Evolutionary conservation across 2,797 vertebrate species (phyloP).

Genomic region (Clarias laeviceps): DNA sequence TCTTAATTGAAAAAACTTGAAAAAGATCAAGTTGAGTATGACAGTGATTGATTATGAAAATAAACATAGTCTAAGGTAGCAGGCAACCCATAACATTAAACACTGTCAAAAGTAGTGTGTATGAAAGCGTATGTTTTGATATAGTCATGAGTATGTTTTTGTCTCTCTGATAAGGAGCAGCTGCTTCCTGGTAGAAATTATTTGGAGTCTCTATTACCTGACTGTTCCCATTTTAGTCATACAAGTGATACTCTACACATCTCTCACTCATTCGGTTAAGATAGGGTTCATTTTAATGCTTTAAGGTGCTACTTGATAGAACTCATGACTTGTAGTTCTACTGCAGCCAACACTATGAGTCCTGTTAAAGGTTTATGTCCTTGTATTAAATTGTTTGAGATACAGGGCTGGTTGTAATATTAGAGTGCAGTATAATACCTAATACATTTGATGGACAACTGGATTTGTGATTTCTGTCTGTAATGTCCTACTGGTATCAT

Average conservation of each 20-base stretch:
- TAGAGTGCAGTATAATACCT: too few species aligned
- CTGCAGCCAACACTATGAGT: too few species aligned
- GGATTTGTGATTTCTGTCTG: too few species aligned
- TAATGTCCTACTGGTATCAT: too few species aligned
- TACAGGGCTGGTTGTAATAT: too few species aligned
- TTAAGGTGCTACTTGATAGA: background rate
- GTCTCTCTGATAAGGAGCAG: constrained; percentile 38
- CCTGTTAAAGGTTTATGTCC: too few species aligned
- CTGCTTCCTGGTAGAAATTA: constrained; percentile 43
- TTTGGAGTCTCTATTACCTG: constrained; percentile 40
- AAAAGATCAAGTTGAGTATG: background rate
- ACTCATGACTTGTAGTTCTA: too few species aligned
- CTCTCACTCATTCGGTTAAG: constrained; percentile 3
- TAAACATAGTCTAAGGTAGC: constrained; percentile 9
- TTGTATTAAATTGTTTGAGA: too few species aligned
- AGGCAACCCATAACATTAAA: constrained; percentile 10
- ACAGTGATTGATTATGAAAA: constrained; percentile 31
- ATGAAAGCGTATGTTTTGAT: constrained; percentile 33
- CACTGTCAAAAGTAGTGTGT: constrained; percentile 19
- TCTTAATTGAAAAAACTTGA: background rate
- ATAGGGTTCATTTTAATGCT: background rate
- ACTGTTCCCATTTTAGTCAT: background rate
- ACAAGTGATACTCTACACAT: background rate
- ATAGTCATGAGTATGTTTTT: constrained; percentile 16
- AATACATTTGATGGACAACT: too few species aligned